Conservation (phyloP, 1,140 invertebrate species). For the Sweltsa coloradensis region DNA sequence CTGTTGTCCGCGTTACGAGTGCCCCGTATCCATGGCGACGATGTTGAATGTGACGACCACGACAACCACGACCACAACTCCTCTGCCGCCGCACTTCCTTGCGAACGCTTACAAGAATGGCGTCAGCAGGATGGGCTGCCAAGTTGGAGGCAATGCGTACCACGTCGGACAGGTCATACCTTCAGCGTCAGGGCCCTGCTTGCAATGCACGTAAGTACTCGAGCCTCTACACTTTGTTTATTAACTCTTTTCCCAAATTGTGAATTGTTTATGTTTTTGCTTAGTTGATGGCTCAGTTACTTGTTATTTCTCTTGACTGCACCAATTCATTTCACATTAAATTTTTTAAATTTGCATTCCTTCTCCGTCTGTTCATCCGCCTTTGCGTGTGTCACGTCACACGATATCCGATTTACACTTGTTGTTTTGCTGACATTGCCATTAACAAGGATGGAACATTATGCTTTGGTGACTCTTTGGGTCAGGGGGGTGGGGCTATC, state of each 20-base stretch:
- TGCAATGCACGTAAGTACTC: constrained; percentile 83
- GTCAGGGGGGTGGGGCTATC: too few species aligned
- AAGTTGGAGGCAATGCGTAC: constrained; percentile 69
- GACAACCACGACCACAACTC: constrained; percentile 75
- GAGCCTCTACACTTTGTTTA: not conserved
- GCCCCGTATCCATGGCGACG: constrained; percentile 73
- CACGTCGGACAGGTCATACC: constrained; percentile 69
- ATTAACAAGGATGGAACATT: too few species aligned
- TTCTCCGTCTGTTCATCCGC: constrained; percentile 1
- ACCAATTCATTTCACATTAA: not conserved
- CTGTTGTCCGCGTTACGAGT: constrained; percentile 90
- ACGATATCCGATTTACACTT: too few species aligned
- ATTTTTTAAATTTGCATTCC: not conserved
- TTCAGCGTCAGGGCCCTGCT: constrained; percentile 77
- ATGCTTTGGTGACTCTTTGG: too few species aligned
- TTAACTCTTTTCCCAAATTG: not conserved
- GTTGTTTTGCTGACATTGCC: too few species aligned
- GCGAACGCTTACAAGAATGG: constrained; percentile 62
- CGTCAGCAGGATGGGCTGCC: constrained; percentile 62
- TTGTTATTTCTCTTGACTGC: not conserved
- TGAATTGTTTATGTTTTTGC: not conserved
- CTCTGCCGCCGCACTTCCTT: constrained; percentile 66
- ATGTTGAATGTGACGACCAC: constrained; percentile 67
- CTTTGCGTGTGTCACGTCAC: too few species aligned
- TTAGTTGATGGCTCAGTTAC: not conserved